Evolutionary conservation across 2,888 invertebrate species (phyloP).

Genomic region (Eumerus sabulonum): DNA sequence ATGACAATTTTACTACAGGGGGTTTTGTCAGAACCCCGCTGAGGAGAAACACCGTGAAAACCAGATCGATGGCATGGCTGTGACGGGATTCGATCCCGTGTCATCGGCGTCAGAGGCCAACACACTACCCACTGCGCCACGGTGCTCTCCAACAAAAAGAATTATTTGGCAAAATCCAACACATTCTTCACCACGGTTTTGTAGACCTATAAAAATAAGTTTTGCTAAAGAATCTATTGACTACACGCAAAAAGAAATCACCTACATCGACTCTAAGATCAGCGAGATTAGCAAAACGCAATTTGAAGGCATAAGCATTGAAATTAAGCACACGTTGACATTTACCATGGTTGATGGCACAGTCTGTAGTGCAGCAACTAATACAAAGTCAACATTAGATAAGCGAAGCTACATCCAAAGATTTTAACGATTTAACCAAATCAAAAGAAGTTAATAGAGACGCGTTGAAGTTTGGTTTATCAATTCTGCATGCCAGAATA

Average conservation of each 20-base stretch:
- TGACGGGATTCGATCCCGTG: no score
- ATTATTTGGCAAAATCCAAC: not conserved
- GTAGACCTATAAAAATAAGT: slow-evolving; percentile 2
- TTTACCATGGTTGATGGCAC: slow-evolving; percentile 71
- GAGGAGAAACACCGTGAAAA: no score
- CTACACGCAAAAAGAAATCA: slow-evolving; percentile 3
- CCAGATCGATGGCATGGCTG: no score
- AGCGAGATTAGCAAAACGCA: not conserved
- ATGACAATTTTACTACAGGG: no score
- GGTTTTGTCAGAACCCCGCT: no score
- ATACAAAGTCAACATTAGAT: slow-evolving; percentile 73
- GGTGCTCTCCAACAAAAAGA: not conserved
- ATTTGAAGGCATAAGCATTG: not conserved
- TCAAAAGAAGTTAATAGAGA: slow-evolving; percentile 57
- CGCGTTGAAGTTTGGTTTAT: slow-evolving; percentile 71
- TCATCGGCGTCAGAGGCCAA: no score
- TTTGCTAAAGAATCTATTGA: slow-evolving; percentile 9
- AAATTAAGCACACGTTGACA: not conserved
- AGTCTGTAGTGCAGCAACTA: slow-evolving; percentile 73
- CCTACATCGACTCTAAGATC: not conserved
- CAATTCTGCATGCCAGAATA: slow-evolving; percentile 70
- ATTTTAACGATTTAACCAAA: slow-evolving; percentile 71
- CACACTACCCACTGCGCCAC: no score
- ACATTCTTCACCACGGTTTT: slow-evolving; percentile 2
- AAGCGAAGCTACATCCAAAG: slow-evolving; percentile 73